Percentiles rank a stretch among this genome's conserved stretches.
phyloP scores from a whole-genome alignment of 1,140 invertebrate genomes.

The Agraylea sexmaculata region DNA sequence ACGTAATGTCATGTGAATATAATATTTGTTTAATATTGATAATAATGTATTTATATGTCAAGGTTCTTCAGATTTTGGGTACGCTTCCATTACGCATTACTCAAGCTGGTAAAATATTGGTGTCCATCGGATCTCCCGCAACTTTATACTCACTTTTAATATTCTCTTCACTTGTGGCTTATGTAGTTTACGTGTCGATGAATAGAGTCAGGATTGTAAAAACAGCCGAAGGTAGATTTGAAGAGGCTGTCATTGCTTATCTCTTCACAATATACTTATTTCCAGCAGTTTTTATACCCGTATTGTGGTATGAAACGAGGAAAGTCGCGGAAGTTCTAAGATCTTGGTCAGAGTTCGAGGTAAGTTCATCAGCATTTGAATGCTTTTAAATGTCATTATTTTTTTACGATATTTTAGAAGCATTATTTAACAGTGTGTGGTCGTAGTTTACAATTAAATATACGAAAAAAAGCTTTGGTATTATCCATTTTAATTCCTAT shows the following conservation, averaged over 20 bases:
- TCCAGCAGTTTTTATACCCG: conserved; percentile 45
- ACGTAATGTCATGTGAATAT: too few relatives aligned
- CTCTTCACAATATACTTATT: conserved; percentile 53
- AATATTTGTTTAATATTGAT: too few relatives aligned
- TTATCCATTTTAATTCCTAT: conserved; percentile 44
- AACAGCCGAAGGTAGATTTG: conserved; percentile 50
- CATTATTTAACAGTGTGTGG: conserved; percentile 42
- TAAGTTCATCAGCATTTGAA: conserved; percentile 23
- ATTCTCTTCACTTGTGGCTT: conserved; percentile 37
- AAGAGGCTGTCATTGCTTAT: conserved; percentile 57
- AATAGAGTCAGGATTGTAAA: conserved; percentile 45
- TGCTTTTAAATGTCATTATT: too few relatives aligned
- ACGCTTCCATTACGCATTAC: conserved; percentile 43
- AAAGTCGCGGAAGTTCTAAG: conserved; percentile 47
- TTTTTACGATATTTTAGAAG: too few relatives aligned
- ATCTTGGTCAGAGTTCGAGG: conserved; percentile 49
- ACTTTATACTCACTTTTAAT: conserved; percentile 45
- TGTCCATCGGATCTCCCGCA: conserved; percentile 35
- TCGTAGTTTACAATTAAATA: conserved; percentile 32
- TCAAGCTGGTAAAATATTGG: conserved; percentile 33
- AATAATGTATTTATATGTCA: too few relatives aligned
- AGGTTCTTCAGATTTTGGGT: conserved; percentile 43
- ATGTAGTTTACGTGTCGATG: conserved; percentile 45
- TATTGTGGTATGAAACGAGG: conserved; percentile 49
- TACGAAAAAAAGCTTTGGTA: conserved; percentile 37